A percentile compares a stretch with the other conserved stretches of the same genome.
These are phyloP conservation scores for Haliclystus octoradiatus DNA, from an alignment of 30 jellyfish, hydroid and myxozoan species.

Conservation along the genomic window DNA sequence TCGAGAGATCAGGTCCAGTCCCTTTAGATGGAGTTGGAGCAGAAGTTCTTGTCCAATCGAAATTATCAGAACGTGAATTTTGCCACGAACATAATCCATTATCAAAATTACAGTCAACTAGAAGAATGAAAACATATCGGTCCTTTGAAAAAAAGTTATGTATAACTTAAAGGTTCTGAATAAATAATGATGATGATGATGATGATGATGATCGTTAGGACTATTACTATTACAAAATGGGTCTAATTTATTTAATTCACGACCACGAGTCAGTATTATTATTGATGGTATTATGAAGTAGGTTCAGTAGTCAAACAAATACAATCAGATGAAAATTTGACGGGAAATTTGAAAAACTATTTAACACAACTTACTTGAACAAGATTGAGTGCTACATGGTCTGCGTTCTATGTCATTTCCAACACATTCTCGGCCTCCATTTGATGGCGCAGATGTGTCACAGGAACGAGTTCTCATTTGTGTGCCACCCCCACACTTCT, in stretches of 20 bases:
- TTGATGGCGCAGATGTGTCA: constrained; percentile 35
- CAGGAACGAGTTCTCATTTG: constrained; percentile 40
- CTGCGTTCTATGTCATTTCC: constrained; percentile 18
- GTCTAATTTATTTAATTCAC: too few relatives aligned
- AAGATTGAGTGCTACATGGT: constrained; percentile 29
- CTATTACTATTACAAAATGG: too few relatives aligned
- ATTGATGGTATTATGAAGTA: too few relatives aligned
- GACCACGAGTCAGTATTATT: too few relatives aligned
- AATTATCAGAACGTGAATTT: constrained; percentile 14
- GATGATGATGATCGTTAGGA: too few relatives aligned
- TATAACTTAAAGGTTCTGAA: too few relatives aligned
- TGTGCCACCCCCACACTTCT: constrained; percentile 50
- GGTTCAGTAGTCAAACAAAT: too few relatives aligned
- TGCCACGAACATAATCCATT: constrained; percentile 34
- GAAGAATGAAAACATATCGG: too few relatives aligned
- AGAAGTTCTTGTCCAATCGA: constrained; percentile 37
- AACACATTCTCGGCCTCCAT: constrained; percentile 51
- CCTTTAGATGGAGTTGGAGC: constrained; percentile 49
- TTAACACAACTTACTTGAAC: constrained; percentile 5
- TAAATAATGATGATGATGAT: too few relatives aligned
- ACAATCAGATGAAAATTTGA: not conserved
- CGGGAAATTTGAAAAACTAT: not conserved
- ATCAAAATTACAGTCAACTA: constrained; percentile 42
- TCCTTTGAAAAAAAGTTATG: too few relatives aligned
- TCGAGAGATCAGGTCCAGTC: too few relatives aligned